These are phyloP conservation scores for Philopotamus ludificatus DNA, from an alignment of 1,140 invertebrate genomes.

Conservation along the genomic window DNA sequence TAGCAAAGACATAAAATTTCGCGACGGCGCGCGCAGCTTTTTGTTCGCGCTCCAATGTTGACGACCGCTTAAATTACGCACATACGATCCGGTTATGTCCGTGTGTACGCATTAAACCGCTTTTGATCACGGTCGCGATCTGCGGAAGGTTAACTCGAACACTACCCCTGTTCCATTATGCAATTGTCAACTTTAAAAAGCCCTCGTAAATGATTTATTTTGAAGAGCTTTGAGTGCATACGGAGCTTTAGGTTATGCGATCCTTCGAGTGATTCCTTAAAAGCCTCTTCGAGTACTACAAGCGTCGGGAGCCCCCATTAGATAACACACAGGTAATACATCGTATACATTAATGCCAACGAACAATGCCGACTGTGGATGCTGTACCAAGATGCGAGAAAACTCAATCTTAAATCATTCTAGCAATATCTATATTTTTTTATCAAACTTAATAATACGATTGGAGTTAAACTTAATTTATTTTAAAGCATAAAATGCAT, in stretches of 20 bases:
- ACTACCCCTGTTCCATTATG: too few species aligned
- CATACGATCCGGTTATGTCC: conserved; percentile 12
- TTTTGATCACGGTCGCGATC: conserved; percentile 11
- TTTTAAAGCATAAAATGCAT: too few species aligned
- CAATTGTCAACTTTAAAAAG: too few species aligned
- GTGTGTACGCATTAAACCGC: conserved; percentile 23
- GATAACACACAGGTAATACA: background rate
- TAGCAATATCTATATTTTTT: too few species aligned
- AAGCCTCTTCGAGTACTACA: background rate
- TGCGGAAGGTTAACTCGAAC: background rate
- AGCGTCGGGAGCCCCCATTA: background rate
- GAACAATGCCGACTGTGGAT: background rate
- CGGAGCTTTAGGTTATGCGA: too few species aligned
- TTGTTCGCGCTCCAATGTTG: too few species aligned
- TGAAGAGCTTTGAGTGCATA: too few species aligned
- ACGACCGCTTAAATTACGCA: conserved; percentile 1
- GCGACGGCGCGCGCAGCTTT: too few species aligned
- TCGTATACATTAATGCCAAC: background rate
- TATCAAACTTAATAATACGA: too few species aligned
- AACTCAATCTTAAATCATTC: background rate
- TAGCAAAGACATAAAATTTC: too few species aligned
- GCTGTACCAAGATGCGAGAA: background rate
- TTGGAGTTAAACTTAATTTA: too few species aligned
- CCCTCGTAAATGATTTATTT: too few species aligned
- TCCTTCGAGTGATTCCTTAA: background rate